phyloP scores from a whole-genome alignment of 2,888 invertebrate species.

The Keiferia lycopersicella region DNA sequence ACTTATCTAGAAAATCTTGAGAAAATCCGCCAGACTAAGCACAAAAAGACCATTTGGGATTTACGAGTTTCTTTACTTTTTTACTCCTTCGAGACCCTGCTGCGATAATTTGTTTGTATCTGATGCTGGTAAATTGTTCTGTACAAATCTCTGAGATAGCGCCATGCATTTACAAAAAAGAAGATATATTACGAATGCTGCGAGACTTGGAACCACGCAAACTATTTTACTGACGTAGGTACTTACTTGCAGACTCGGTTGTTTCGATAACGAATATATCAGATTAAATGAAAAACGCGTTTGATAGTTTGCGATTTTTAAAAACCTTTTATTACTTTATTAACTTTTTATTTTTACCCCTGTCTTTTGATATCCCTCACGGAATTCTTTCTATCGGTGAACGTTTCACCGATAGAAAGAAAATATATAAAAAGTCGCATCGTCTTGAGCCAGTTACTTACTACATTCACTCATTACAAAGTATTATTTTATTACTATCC shows the following conservation, averaged over 20 bases:
- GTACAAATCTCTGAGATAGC: not conserved
- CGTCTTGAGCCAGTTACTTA: too few species aligned
- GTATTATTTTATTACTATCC: too few species aligned
- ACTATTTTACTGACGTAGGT: not conserved
- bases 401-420: too few species aligned
- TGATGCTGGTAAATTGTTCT: not conserved
- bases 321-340: too few species aligned
- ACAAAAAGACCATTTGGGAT: conserved; percentile 8
- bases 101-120: conserved; percentile 13
- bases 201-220: not conserved
- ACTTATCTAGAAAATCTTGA: not conserved
- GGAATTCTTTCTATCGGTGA: too few species aligned
- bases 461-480: too few species aligned
- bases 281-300: not conserved
- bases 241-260: not conserved
- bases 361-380: not conserved
- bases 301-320: not conserved
- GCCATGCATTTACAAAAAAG: not conserved
- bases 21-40: conserved; percentile 4
- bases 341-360: too few species aligned
- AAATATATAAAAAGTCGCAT: too few species aligned
- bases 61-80: conserved; percentile 20
- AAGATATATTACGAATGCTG: not conserved
- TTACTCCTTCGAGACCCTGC: conserved; percentile 4
- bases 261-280: not conserved